Evolutionary conservation across 2,888 invertebrate genomes (phyloP).

Genomic region (Tetragonula carbonaria): DNA sequence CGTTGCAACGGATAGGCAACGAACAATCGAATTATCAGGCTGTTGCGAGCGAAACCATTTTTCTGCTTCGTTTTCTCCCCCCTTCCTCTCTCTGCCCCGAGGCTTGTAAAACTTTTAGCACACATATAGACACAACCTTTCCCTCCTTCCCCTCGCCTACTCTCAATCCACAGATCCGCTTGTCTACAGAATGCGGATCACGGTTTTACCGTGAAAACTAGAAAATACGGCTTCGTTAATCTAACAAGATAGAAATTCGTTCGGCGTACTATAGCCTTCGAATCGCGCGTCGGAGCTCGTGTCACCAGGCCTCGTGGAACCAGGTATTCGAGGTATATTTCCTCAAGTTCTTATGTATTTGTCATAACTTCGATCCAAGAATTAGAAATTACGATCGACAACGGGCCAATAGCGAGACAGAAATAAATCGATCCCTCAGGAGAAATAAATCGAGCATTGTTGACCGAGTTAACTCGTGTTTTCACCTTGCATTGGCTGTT

Average conservation of each 20-base stretch:
- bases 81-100: constrained; percentile 19
- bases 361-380: too few relatives aligned
- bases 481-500: too few relatives aligned
- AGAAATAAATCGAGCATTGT: too few relatives aligned
- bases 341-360: too few relatives aligned
- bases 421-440: too few relatives aligned
- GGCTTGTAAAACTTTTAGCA: constrained; percentile 59
- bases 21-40: constrained; percentile 64
- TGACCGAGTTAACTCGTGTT: too few relatives aligned
- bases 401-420: too few relatives aligned
- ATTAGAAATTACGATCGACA: too few relatives aligned
- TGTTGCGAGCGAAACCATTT: constrained; percentile 61
- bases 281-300: constrained; percentile 6
- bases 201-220: constrained; percentile 46
- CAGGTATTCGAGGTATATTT: too few relatives aligned
- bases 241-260: constrained; percentile 48
- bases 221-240: constrained; percentile 59
- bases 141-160: background rate
- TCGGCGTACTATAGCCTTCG: constrained; percentile 19
- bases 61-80: constrained; percentile 53
- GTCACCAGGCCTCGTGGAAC: background rate
- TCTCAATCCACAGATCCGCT: background rate
- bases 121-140: constrained; percentile 35
- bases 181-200: constrained; percentile 46
- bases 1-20: constrained; percentile 14